Percentiles rank a stretch among this genome's conserved stretches.
phyloP scores from a whole-genome alignment of 1,140 invertebrate species.

The Acyrthosiphon pisum region DNA sequence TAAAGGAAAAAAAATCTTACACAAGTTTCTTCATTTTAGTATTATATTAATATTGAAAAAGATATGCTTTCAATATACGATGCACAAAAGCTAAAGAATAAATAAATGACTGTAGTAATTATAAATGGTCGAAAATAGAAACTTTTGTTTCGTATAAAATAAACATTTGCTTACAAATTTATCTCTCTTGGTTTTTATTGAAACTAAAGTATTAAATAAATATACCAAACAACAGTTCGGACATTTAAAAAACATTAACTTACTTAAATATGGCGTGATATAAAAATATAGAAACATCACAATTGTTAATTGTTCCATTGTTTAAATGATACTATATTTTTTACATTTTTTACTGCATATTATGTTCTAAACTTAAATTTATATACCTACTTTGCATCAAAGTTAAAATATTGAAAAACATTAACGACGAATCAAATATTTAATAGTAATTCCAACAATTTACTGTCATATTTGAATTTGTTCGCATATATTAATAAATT shows the following conservation, averaged over 20 bases:
- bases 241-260: neutral
- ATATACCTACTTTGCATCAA: neutral
- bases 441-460: neutral
- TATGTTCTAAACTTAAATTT: neutral
- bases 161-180: neutral
- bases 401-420: neutral
- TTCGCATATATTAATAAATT: neutral
- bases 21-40: slow-evolving; percentile 38
- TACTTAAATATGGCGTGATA: neutral
- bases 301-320: neutral
- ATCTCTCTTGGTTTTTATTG: neutral
- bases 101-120: slow-evolving; percentile 38
- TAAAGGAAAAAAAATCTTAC: neutral
- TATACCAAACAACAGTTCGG: neutral
- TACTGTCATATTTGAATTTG: neutral
- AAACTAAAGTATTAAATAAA: neutral
- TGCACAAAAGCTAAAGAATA: slow-evolving; percentile 21
- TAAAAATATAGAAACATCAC: neutral
- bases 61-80: neutral
- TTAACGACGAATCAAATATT: neutral
- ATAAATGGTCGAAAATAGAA: neutral
- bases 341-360: neutral
- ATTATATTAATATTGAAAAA: slow-evolving; percentile 40
- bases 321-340: neutral
- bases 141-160: slow-evolving; percentile 25